phyloP scores from a whole-genome alignment of 2,888 invertebrate genomes.

The Plebejus anna region DNA sequence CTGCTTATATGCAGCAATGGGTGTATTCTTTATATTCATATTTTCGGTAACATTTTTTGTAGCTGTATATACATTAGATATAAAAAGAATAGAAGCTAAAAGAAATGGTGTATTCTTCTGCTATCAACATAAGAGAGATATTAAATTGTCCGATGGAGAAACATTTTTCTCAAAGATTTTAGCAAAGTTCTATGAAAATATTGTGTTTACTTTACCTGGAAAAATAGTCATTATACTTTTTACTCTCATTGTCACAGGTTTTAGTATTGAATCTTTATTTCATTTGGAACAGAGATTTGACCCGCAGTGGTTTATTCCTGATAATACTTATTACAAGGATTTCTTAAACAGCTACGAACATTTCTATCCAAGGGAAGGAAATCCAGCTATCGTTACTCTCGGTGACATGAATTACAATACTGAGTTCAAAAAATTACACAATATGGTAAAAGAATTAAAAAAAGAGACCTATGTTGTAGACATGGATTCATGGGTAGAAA shows the following conservation, averaged over 20 bases:
- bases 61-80: constrained; percentile 87
- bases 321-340: constrained; percentile 82
- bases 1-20: constrained; percentile 89
- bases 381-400: constrained; percentile 82
- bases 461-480: constrained; percentile 76
- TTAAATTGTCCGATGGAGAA: constrained; percentile 75
- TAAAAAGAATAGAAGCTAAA: constrained; percentile 80
- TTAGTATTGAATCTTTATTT: constrained; percentile 82
- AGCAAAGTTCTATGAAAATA: constrained; percentile 80
- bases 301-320: constrained; percentile 88
- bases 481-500: constrained; percentile 82
- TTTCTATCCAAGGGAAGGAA: constrained; percentile 83
- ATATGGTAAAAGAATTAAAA: constrained; percentile 74
- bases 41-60: constrained; percentile 91
- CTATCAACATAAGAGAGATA: constrained; percentile 80
- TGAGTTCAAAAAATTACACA: constrained; percentile 80
- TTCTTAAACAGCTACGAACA: constrained; percentile 77
- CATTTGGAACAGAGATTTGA: constrained; percentile 88
- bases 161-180: constrained; percentile 81
- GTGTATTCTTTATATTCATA: constrained; percentile 87
- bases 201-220: constrained; percentile 83
- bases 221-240: constrained; percentile 82
- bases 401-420: constrained; percentile 83
- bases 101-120: constrained; percentile 85
- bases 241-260: constrained; percentile 79